These are phyloP conservation scores for Geopemphigus sp. DNA, from an alignment of 1,140 invertebrate genomes.

Conservation along the genomic window DNA sequence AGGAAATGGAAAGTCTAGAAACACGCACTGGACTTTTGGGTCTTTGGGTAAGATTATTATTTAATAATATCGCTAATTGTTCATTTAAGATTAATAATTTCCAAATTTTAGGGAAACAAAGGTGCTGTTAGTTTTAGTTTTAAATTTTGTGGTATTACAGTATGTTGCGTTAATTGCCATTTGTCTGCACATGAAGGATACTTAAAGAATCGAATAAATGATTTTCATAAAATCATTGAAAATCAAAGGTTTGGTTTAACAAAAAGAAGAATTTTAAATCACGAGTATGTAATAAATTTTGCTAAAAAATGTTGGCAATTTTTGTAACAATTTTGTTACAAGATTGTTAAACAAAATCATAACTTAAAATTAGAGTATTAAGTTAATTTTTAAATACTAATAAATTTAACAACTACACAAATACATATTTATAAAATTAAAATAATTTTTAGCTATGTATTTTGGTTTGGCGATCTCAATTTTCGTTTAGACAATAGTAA, in stretches of 20 bases:
- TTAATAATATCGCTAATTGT: not conserved
- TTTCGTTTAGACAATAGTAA: conserved; percentile 71
- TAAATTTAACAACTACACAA: no score
- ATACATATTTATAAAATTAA: no score
- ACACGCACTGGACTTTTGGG: conserved; percentile 86
- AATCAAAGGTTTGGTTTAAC: conserved; percentile 68
- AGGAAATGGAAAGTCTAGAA: conserved; percentile 79
- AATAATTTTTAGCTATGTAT: conserved; percentile 71
- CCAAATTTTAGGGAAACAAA: conserved; percentile 82
- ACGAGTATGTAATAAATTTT: conserved; percentile 69
- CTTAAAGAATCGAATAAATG: conserved; percentile 74
- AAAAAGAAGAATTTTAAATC: conserved; percentile 72
- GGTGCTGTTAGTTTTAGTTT: conserved; percentile 85
- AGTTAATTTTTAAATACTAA: no score
- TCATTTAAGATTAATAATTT: not conserved
- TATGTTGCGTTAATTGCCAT: conserved; percentile 86
- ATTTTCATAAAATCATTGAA: conserved; percentile 80
- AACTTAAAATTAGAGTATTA: no score
- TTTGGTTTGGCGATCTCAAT: conserved; percentile 94
- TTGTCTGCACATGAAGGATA: conserved; percentile 82
- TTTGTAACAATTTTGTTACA: no score
- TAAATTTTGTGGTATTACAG: conserved; percentile 78
- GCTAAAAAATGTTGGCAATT: not conserved
- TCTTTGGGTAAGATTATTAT: conserved; percentile 67
- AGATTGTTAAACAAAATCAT: no score